Percentiles rank a stretch among this genome's conserved stretches.
Evolutionary conservation across 2,797 vertebrate genomes (phyloP).

Genomic region (Pteropus rufus): DNA sequence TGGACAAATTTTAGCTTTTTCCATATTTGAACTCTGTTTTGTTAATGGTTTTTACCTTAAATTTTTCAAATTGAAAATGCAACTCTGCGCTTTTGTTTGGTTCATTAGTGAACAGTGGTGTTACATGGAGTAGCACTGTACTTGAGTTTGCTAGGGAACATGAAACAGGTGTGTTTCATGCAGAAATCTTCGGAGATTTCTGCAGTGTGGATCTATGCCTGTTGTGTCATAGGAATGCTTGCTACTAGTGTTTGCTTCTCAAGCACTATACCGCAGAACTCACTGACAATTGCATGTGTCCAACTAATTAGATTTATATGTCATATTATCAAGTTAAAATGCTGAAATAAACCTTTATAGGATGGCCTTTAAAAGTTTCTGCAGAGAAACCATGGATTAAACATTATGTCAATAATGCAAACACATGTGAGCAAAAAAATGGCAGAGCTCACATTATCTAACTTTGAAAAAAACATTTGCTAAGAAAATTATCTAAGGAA

Average conservation of each 20-base stretch:
- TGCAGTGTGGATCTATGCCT: neutral
- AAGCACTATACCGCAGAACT: neutral
- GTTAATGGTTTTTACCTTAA: neutral
- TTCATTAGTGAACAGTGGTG: neutral
- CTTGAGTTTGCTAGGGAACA: neutral
- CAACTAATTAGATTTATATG: neutral
- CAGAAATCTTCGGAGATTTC: neutral
- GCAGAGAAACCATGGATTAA: neutral
- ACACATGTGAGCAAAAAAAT: neutral
- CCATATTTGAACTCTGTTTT: neutral
- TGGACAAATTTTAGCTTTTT: neutral
- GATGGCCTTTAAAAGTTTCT: neutral
- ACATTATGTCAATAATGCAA: neutral
- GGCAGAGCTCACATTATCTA: neutral
- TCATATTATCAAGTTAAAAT: neutral
- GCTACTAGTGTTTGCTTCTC: neutral
- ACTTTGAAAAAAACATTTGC: neutral
- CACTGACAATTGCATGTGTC: neutral
- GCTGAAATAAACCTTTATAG: neutral
- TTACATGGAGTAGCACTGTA: too few relatives aligned
- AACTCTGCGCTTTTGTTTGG: neutral
- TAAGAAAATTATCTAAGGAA: neutral
- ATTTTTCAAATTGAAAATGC: neutral
- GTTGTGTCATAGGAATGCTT: neutral
- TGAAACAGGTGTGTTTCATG: too few relatives aligned